Evolutionary conservation across 2,888 invertebrate species (phyloP).

Genomic region (Hedya salicella): DNA sequence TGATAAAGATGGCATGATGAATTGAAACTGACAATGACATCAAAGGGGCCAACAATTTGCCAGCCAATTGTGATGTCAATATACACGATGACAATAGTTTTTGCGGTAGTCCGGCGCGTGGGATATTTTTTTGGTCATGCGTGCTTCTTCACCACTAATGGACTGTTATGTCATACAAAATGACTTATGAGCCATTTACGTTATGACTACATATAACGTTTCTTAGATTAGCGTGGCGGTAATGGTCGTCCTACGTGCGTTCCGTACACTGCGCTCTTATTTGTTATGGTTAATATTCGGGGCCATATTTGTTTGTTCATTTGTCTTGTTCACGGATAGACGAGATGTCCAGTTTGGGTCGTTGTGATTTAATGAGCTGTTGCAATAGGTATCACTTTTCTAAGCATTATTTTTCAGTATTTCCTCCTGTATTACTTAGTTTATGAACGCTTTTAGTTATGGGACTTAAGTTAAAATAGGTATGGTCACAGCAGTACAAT

Average conservation of each 20-base stretch:
- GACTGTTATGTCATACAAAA: slow-evolving; percentile 6
- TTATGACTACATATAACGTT: background rate
- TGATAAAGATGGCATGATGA: slow-evolving; percentile 25
- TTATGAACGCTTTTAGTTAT: too few species aligned
- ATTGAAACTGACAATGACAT: slow-evolving; percentile 29
- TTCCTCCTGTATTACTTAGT: background rate
- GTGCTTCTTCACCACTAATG: slow-evolving; percentile 50
- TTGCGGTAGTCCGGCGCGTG: slow-evolving; percentile 52
- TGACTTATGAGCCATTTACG: background rate
- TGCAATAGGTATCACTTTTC: background rate
- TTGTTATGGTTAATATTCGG: slow-evolving; percentile 35
- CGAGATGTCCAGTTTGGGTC: slow-evolving; percentile 20
- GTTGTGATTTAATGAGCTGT: slow-evolving; percentile 16
- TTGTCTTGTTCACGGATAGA: slow-evolving; percentile 30
- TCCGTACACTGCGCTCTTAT: slow-evolving; percentile 20
- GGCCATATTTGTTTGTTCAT: slow-evolving; percentile 26
- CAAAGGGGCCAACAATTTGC: slow-evolving; percentile 17
- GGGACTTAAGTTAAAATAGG: too few species aligned
- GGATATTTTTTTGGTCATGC: slow-evolving; percentile 53
- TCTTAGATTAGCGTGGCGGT: slow-evolving; percentile 13
- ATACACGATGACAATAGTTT: slow-evolving; percentile 50
- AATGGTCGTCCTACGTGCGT: slow-evolving; percentile 33
- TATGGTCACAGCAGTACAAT: too few species aligned
- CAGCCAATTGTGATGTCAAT: slow-evolving; percentile 46
- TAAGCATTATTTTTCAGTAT: background rate